phyloP scores from a whole-genome alignment of 35 echinoderm and acorn worm genomes.

The Heliocidaris erythrogramma region DNA sequence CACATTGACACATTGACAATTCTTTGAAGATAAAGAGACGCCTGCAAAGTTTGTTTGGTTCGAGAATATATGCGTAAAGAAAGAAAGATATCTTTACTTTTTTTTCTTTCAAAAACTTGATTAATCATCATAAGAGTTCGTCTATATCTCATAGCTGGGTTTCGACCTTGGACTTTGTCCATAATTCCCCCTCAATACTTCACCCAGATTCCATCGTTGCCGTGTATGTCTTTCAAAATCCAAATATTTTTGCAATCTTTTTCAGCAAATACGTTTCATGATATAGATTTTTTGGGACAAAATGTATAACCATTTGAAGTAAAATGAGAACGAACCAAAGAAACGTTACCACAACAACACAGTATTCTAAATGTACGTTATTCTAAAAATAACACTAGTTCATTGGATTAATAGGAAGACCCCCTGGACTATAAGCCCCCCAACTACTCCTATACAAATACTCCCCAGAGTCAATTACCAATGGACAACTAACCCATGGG shows the following conservation, averaged over 20 bases:
- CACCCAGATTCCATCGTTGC: neutral
- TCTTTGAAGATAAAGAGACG: neutral
- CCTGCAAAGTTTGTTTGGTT: neutral
- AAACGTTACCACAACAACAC: neutral
- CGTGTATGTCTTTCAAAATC: neutral
- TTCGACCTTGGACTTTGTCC: neutral
- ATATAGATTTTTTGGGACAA: neutral
- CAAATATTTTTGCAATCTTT: neutral
- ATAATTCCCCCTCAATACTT: neutral
- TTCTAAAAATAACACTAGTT: neutral
- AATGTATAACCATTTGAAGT: neutral
- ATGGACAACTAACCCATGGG: too few species aligned
- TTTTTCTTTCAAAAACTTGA: neutral
- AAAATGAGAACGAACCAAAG: neutral
- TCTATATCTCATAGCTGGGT: neutral
- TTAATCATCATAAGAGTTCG: neutral
- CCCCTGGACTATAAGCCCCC: too few species aligned
- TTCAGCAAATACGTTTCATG: neutral
- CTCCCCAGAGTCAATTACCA: too few species aligned
- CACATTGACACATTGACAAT: neutral
- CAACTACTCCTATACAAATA: too few species aligned
- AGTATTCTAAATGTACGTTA: neutral
- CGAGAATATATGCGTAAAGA: neutral
- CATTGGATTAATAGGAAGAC: neutral
- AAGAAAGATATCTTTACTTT: neutral